Base-by-base conservation (phyloP, 2,113 vertebrate species). In the Mormyrus lacerda region DNA sequence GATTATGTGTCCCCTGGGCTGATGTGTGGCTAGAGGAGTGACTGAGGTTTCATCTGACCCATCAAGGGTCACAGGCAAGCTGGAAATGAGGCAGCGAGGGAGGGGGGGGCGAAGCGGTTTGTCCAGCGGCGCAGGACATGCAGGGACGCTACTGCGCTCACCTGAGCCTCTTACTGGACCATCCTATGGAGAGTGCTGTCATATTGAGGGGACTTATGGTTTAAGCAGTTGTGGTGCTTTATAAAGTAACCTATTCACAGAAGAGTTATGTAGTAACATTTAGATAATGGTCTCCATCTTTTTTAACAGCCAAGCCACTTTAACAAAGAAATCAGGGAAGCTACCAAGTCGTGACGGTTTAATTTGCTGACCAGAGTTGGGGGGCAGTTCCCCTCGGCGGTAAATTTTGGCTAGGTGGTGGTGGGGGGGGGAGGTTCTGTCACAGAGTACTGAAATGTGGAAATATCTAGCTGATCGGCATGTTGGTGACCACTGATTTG, bases 1-100 rank as follows among this genome's bases (percentile, higher is more conserved):
- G 95, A 96, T 96, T 95, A 95, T 91, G 94, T 96, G 95, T 95
- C 94, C 95, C 94, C 91, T 89, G 92, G 93, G 93, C 94, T 95
- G 94, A 95, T 94, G 93, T 95, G 95, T 95, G 94, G 93, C 92
- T 95, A 95, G 95, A 92, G 91, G 93, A 90, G 91, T 91, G 91
- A 87, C 93, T 92, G 88, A 83, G 93, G 91, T 91, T 94, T 94
- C 92, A 93, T 93, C 92, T 93, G 92, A 90, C 90, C 87, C 61
- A 47, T 73, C 5, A 21, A 44, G 87, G 87, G 42, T 88, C 24
- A 48, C 11, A 24, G 39, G 44, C n/a, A 3, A 45, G 87, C 53
- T 45, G 24, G 39, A 47, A 73, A 73, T 4, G n/a, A 65, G 11
- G 39, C 5, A 44, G 51, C 10, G 85, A 27, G 39, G 17, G 2